These are phyloP conservation scores for Pteropus rufus DNA, from an alignment of 2,797 vertebrate species.

Conservation along the genomic window DNA sequence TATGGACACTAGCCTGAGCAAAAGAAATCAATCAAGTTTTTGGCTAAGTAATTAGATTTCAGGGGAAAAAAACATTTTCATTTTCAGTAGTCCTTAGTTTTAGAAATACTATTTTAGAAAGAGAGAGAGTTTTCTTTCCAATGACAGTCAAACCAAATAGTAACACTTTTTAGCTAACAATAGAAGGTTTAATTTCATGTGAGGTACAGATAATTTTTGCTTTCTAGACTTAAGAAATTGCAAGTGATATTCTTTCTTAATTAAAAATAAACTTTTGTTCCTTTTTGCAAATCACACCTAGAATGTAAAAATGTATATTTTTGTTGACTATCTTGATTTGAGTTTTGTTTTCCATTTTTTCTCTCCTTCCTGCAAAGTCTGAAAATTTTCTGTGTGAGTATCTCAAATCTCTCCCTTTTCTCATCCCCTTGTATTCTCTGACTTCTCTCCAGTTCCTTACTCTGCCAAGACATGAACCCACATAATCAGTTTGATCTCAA, in stretches of 20 bases:
- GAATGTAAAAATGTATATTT: not conserved
- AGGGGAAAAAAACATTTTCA: not conserved
- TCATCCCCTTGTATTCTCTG: not conserved
- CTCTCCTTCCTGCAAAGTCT: not conserved
- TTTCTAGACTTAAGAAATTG: not conserved
- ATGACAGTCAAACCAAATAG: not conserved
- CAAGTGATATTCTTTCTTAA: not conserved
- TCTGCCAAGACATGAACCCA: not conserved
- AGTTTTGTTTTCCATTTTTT: not conserved
- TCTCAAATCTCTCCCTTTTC: not conserved
- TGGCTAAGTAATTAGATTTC: not conserved
- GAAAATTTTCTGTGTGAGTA: not conserved
- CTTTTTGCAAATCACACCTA: not conserved
- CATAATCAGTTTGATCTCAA: not conserved
- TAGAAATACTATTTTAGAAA: not conserved
- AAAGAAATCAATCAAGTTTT: slow-evolving; percentile 25
- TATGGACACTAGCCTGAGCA: not conserved
- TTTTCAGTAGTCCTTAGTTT: not conserved
- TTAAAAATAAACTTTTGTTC: slow-evolving; percentile 18
- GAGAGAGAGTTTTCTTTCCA: not conserved
- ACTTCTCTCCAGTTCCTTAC: not conserved
- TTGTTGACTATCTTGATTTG: not conserved
- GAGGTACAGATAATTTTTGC: not conserved
- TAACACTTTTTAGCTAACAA: not conserved
- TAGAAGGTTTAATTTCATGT: not conserved